Evolutionary conservation across 2,888 invertebrate species (phyloP), one percentile per base, ranked within the genome.

Genomic region (Formica aserva): DNA sequence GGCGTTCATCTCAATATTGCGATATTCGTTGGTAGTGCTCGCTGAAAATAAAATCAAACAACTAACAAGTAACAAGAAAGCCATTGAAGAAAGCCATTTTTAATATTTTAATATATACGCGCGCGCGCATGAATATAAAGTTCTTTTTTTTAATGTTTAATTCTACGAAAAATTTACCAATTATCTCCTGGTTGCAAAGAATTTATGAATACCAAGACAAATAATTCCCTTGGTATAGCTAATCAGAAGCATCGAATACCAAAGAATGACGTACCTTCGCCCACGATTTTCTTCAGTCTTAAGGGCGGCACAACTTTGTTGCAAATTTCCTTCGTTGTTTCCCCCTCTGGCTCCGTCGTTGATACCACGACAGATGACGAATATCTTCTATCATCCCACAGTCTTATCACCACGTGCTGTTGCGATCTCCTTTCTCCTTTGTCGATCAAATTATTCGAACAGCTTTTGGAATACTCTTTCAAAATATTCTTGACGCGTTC

Each of bases 241-340:
- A n/a, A 65, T n/a, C n/a, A 22, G 32, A 41, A 45, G 45, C 3
- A 26, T 78, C 5, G 22, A 57, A 41, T 41, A 9, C 15, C 9
- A 48, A 71, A 26, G 29, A 63, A 65, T 26, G 78, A 15, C 8
- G 71, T 82, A 84, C 89, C 77, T 85, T 85, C 76, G 2, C 86
- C 83, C 4, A 82, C 76, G 9, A 93, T 69, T 81, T 94, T 94
- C 83, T 93, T 94, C 41, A 94, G 52, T 52, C 92, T 86, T 75
- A 94, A 88, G 0, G 94, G 94, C 0, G 94, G 94, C 52, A 94
- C 94, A 15, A 91, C 85, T 85, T 92, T 94, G 3, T 86, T 84
- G 0, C 65, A 48, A 3, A 1, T 48, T 0, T 85, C 78, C 38
- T 83, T 84, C 15, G 72, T 66, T 15, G 80, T 87, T 38, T 69